A percentile compares a stretch with the other conserved stretches of the same genome.
These are phyloP conservation scores for Indri indri DNA, from an alignment of 2,113 vertebrate species.

Conservation along the genomic window DNA sequence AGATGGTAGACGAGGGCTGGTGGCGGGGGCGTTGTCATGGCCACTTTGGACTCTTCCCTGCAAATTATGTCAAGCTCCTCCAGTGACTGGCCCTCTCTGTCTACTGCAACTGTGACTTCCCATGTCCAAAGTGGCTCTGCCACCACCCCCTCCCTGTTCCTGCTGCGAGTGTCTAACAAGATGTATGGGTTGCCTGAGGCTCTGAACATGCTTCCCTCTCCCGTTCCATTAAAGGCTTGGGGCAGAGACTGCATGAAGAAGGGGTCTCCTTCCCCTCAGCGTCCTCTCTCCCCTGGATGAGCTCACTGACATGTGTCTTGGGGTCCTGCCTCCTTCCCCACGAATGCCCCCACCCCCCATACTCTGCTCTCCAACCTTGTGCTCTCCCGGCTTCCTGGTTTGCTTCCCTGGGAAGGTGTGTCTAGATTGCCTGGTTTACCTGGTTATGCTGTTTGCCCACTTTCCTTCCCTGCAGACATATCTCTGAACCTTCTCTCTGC, in stretches of 20 bases:
- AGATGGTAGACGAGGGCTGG: constrained; percentile 97
- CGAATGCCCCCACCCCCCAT: neutral
- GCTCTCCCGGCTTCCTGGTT: neutral
- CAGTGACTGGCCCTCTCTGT: constrained; percentile 73
- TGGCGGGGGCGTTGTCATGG: constrained; percentile 92
- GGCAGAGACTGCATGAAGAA: neutral
- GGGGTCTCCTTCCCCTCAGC: neutral
- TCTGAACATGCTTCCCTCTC: neutral
- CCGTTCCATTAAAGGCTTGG: neutral
- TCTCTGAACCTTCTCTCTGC: constrained; percentile 8
- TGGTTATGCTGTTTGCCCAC: neutral
- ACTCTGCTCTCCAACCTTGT: neutral
- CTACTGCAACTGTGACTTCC: neutral
- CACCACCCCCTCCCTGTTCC: neutral
- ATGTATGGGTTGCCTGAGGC: neutral
- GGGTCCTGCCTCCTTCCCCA: neutral
- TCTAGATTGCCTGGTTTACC: neutral
- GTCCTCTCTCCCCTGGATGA: neutral
- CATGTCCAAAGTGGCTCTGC: neutral
- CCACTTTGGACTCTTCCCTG: constrained; percentile 91
- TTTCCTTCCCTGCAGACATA: constrained; percentile 3
- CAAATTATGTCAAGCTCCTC: constrained; percentile 90
- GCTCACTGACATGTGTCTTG: neutral
- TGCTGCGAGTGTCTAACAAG: neutral
- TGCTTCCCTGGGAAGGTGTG: neutral